A percentile compares a stretch with the other conserved stretches of the same genome.
Evolutionary conservation across 2,888 invertebrate species (phyloP).

Genomic region (Euspilapteryx auroguttella): DNA sequence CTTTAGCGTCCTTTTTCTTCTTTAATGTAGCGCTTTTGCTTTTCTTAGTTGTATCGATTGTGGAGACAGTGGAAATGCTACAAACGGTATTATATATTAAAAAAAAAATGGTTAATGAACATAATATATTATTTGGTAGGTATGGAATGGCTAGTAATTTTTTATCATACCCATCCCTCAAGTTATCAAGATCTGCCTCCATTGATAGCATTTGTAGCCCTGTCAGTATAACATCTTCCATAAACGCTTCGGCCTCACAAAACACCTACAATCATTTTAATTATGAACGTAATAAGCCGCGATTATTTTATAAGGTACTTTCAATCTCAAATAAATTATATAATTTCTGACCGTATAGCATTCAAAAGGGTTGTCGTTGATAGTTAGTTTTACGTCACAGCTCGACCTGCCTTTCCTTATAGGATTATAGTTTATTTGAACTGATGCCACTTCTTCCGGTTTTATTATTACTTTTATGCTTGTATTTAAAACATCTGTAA

Average conservation of each 20-base stretch:
- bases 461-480: conserved; percentile 18
- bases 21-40: conserved; percentile 20
- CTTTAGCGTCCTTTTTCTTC: conserved; percentile 18
- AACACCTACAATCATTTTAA: conserved; percentile 19
- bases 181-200: too few species aligned
- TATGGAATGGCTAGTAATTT: too few species aligned
- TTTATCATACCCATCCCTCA: too few species aligned
- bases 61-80: not conserved
- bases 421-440: conserved; percentile 32
- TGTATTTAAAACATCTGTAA: conserved; percentile 21
- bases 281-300: too few species aligned
- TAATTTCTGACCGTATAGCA: conserved; percentile 38
- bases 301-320: too few species aligned
- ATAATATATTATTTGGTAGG: too few species aligned
- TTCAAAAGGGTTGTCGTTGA: conserved; percentile 41
- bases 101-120: too few species aligned
- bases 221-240: conserved; percentile 42
- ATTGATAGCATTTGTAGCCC: conserved; percentile 47
- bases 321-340: too few species aligned
- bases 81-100: too few species aligned
- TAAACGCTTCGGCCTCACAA: conserved; percentile 46
- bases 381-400: conserved; percentile 32
- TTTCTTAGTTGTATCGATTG: conserved; percentile 14
- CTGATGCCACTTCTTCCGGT: conserved; percentile 21
- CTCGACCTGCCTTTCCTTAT: conserved; percentile 26